Base-by-base conservation (phyloP, 2,888 invertebrate genomes). In the Meta bourneti region DNA sequence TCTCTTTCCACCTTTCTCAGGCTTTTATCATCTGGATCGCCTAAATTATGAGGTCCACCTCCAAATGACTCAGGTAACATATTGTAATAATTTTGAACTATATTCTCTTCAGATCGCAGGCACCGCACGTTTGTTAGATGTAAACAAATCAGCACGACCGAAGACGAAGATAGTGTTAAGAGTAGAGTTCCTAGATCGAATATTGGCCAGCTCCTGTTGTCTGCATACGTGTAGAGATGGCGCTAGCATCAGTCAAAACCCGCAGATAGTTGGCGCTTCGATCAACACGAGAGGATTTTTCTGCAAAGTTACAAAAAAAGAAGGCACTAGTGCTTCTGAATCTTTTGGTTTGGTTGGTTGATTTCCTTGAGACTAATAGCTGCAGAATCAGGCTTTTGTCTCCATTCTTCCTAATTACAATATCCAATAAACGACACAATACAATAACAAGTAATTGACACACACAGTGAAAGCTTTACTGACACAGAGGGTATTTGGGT, bases 1-100 rank as follows among this genome's bases (percentile, higher is more conserved):
- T 98, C 98, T 34, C 95, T 95, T 95, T 99, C 99, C 4, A 99
- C 98, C 96, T 96, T 98, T 94, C 99, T 96, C 84, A 99, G 95
- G n/a, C 95, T 95, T 94, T 94, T 96, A 95, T 99, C 98, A 93
- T 97, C 95, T 1, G 98, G 98, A 95, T 98, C 98, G 92, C 98
- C 98, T 97, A 94, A 7, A 93, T 74, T 61, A 19, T 88, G 87
- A 20, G 91, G 89, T n/a, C 89, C 91, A 82, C 87, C 91, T 20
- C 78, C 51, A 78, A 83, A 49, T 51, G 19, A n/a, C 11, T 82
- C 78, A 82, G 83, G 87, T 16, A 91, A 69, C 91, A 91, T 91
- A 20, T 20, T 75, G 20, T 7, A 61, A 51, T 51, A 52, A 51
- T 13, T 34, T 48, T 11, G 6, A 16, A 20, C 6, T 0, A 19